These are phyloP conservation scores for Eudyptes chrysolophus DNA, from an alignment of 2,113 vertebrate species.

Conservation along the genomic window DNA sequence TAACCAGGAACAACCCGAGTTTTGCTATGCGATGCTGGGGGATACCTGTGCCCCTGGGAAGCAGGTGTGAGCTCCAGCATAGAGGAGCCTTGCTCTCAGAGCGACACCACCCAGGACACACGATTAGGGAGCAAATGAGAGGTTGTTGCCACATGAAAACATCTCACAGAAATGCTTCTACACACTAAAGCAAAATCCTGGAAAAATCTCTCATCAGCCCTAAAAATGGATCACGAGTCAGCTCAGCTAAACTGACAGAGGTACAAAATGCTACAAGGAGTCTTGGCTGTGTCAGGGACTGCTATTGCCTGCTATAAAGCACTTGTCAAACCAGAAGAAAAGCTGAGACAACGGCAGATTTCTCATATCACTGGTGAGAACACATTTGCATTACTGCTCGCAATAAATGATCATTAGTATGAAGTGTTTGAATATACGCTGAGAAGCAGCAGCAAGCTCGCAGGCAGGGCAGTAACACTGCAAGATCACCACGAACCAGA, in stretches of 20 bases:
- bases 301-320: background rate
- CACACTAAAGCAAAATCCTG: background rate
- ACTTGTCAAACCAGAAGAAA: background rate
- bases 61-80: background rate
- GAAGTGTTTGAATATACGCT: background rate
- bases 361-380: background rate
- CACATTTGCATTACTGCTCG: background rate
- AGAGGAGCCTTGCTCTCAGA: background rate
- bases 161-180: background rate
- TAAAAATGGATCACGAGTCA: background rate
- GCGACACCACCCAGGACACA: rapidly evolving
- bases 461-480: background rate
- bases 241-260: background rate
- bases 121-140: background rate
- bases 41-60: background rate
- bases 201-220: background rate
- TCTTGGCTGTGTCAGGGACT: background rate
- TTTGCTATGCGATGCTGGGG: background rate
- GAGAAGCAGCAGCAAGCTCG: background rate
- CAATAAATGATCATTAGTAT: background rate
- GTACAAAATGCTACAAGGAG: background rate
- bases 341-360: constrained; percentile 12
- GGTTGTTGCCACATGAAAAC: background rate
- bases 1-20: background rate
- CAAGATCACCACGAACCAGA: background rate